Base-by-base conservation (phyloP, 2,797 vertebrate genomes). In the Microchirus variegatus region DNA sequence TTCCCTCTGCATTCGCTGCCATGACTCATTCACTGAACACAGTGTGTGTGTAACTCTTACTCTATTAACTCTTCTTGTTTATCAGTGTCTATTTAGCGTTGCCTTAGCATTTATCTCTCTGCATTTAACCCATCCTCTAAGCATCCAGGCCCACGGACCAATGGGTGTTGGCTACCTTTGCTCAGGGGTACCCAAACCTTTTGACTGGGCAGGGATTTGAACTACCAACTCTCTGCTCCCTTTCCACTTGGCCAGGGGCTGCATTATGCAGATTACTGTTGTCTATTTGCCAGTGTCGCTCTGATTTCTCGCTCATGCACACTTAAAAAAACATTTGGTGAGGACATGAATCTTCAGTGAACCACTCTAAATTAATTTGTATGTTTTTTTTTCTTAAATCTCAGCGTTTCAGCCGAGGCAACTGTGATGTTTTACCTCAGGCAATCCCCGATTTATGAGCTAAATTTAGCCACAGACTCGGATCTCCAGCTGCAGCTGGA, bases 401-500 rank as follows among this genome's bases (percentile, higher is more conserved):
- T 71, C 51, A 56, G 57, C 22, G 35, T 42, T 71, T 66, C 57
- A 59, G 59, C 57, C 19, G 19, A 18, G 59, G 66, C 61, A 35
- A 62, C 74, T 66, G 69, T 80, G 77, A 88, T 53, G 75, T 81
- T 85, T 81, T 61, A 63, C 81, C 67, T 53, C 67, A 79, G 79
- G 86, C 82, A 41, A 85, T 87, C 84, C 82, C 73, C 59, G 17
- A 75, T 77, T 81, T 55, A 52, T 40, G 53, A 26, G 51, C 80
- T 87, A 84, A 78, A 79, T 89, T 79, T 87, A 87, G 82, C 64
- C 48, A 17, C 77, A 64, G 46, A 44, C 60, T 69, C 17, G 1
- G 64, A 62, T 84, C 69, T 68, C 65, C 77, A 80, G 83, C 77
- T 83, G 77, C 68, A 79, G 75, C 76, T 85, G 74, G 70, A 83